Evolutionary conservation across 2,888 invertebrate genomes (phyloP), one percentile per base, ranked within the genome.

Genomic region (Nomada hirtipes): DNA sequence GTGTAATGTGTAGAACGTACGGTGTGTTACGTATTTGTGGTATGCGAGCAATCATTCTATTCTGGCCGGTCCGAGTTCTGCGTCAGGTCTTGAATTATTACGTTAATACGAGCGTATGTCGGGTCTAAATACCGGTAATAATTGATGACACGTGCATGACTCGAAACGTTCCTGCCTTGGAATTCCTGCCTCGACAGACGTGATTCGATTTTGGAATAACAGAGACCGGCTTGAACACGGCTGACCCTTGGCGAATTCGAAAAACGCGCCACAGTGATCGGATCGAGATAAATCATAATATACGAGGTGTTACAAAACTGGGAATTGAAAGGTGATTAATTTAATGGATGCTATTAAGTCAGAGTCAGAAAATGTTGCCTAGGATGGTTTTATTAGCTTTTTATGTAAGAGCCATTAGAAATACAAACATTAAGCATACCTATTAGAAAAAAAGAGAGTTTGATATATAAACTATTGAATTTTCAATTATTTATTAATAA

Each of bases 81-180:
- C 69, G 44, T 61, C 79, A 69, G 69, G 64, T 59, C 75, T 64
- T 69, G 75, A 76, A 69, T 79, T 70, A 79, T 75, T 70, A 65
- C 75, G 64, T 75, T 75, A 69, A 75, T 53, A 44, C 52, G 44
- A 67, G 53, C 64, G 11, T 60, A 61, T 36, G 68, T 23, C 47
- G 29, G 15, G n/a, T 18, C 53, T 60, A 69, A 75, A 64, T 26
- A 53, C 36, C 59, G 44, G 20, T 69, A 65, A 79, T 75, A 69
- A 69, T 29, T 4, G 23, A 26, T 26, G 64, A 64, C 52, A 64
- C 74, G 64, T 69, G 75, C 64, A 50, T 44, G 60, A 67, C 47
- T 71, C 63, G 36, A 36, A 50, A 68, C 67, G 15, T 44, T 63
- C 26, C 55, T 29, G 11, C 4, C 47, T 55, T 47, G 47, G 26